A percentile compares a stretch with the other conserved stretches of the same genome.
Evolutionary conservation across 2,888 invertebrate species (phyloP).

Genomic region (Leucania comma): DNA sequence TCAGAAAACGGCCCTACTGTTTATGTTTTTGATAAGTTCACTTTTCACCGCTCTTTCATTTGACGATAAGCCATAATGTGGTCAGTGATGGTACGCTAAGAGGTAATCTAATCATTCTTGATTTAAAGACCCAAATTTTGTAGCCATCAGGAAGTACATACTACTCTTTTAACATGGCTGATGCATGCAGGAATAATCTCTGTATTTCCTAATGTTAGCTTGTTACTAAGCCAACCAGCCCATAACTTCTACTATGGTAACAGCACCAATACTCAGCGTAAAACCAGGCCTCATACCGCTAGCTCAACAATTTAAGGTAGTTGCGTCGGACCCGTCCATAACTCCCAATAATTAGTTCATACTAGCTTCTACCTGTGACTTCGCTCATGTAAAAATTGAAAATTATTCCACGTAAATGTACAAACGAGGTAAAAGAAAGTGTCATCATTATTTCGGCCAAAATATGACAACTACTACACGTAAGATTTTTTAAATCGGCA

Average conservation of each 20-base stretch:
- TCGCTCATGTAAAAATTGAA: background rate
- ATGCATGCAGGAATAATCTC: too few species aligned
- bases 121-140: too few species aligned
- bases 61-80: too few species aligned
- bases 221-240: background rate
- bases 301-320: conserved; percentile 38
- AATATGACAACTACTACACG: too few species aligned
- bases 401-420: background rate
- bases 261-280: conserved; percentile 5
- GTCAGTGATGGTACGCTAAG: too few species aligned
- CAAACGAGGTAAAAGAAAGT: background rate
- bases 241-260: conserved; percentile 19
- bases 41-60: too few species aligned
- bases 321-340: conserved; percentile 20
- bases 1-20: too few species aligned
- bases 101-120: too few species aligned
- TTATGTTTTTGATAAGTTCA: too few species aligned
- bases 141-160: too few species aligned
- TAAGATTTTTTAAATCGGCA: too few species aligned
- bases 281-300: conserved; percentile 5
- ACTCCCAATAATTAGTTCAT: conserved; percentile 58
- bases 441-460: background rate
- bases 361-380: background rate
- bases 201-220: background rate
- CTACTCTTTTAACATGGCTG: too few species aligned